Conservation (phyloP, 2,888 invertebrate genomes). For the Tolmerus cingulatus region DNA sequence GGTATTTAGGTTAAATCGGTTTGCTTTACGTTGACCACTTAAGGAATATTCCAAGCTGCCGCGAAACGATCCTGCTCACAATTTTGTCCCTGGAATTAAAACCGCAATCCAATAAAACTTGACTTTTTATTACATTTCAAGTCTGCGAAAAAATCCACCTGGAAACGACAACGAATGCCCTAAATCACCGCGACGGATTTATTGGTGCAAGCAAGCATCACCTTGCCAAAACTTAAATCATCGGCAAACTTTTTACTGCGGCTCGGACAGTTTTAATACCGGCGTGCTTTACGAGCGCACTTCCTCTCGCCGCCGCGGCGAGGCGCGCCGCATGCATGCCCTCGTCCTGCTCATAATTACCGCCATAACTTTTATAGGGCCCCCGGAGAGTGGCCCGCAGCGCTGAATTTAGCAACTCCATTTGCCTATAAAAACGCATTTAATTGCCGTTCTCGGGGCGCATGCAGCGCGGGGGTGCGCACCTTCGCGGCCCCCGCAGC, state of each 20-base stretch:
- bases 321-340: not conserved
- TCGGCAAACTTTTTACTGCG: slow-evolving; percentile 12
- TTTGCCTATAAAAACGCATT: not conserved
- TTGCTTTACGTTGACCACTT: not conserved
- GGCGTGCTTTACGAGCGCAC: not conserved
- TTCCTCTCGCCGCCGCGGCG: not conserved
- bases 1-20: not conserved
- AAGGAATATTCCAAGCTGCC: not conserved
- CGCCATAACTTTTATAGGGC: not conserved
- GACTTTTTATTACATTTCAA: not conserved
- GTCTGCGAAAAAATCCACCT: not conserved
- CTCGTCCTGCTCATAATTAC: not conserved
- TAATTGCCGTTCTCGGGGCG: not conserved
- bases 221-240: not conserved
- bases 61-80: not conserved
- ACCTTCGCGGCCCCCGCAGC: not conserved
- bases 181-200: not conserved
- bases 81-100: not conserved
- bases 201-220: not conserved
- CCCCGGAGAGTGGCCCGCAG: not conserved
- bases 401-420: not conserved
- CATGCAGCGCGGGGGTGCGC: not conserved
- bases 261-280: slow-evolving; percentile 3
- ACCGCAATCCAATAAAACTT: not conserved
- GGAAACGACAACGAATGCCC: not conserved